These are phyloP conservation scores for Lymantria dispar DNA, from an alignment of 2,888 invertebrate species.

Conservation along the genomic window DNA sequence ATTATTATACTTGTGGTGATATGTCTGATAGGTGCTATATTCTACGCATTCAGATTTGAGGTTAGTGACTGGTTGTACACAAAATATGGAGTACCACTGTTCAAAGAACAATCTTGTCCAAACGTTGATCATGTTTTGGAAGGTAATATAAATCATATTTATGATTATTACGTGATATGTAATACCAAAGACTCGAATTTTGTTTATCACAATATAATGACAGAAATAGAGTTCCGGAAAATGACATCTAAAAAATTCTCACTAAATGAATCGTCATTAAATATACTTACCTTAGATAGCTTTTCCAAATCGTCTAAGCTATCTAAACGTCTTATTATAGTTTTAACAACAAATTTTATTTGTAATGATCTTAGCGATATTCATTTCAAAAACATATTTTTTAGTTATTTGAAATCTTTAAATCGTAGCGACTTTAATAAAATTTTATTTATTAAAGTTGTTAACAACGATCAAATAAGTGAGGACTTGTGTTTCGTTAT, in stretches of 20 bases:
- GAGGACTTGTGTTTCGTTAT: conserved; percentile 71
- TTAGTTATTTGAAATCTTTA: conserved; percentile 73
- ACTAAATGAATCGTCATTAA: conserved; percentile 85
- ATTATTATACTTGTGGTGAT: conserved; percentile 87
- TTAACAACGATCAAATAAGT: conserved; percentile 74
- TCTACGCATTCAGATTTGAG: conserved; percentile 89
- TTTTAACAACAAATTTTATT: conserved; percentile 82
- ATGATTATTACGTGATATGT: conserved; percentile 94
- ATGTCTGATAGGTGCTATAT: conserved; percentile 86
- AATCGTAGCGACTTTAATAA: conserved; percentile 74
- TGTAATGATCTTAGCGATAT: conserved; percentile 74
- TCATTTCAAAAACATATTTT: conserved; percentile 77
- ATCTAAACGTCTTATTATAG: conserved; percentile 80
- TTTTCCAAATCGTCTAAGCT: conserved; percentile 75
- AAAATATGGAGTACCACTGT: conserved; percentile 89
- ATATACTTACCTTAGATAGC: conserved; percentile 80
- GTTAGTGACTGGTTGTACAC: conserved; percentile 91
- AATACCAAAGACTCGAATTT: conserved; percentile 90
- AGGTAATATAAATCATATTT: conserved; percentile 87
- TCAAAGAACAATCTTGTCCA: conserved; percentile 86
- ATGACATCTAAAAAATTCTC: conserved; percentile 88
- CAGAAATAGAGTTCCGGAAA: conserved; percentile 87
- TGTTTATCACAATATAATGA: conserved; percentile 85
- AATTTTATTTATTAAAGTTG: conserved; percentile 72
- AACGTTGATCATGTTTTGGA: conserved; percentile 84